Conservation (phyloP, 1,140 invertebrate species). For the Orchestia grillus region DNA sequence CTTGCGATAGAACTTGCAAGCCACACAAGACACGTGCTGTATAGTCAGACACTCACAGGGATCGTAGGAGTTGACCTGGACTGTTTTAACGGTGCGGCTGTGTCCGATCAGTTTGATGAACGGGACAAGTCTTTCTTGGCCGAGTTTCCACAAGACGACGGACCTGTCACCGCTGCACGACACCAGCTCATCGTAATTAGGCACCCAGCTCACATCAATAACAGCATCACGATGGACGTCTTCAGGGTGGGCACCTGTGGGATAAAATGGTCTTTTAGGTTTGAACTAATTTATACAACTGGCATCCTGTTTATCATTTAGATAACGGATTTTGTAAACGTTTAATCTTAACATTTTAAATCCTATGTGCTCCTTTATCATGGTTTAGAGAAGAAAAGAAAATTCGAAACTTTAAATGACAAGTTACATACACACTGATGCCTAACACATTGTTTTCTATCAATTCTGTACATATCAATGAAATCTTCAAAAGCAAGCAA, state of each 20-base stretch:
- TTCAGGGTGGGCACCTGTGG: neutral
- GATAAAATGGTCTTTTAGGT: neutral
- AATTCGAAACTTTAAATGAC: neutral
- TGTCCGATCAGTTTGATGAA: constrained; percentile 80
- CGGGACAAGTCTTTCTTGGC: constrained; percentile 69
- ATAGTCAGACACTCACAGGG: constrained; percentile 50
- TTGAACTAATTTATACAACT: neutral
- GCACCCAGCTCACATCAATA: constrained; percentile 89
- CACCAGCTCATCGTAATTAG: constrained; percentile 80
- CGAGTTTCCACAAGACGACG: constrained; percentile 81
- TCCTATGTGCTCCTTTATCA: neutral
- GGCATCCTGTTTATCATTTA: no score
- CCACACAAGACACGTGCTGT: neutral
- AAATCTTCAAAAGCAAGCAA: no score
- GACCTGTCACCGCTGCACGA: constrained; percentile 89
- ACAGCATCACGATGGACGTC: constrained; percentile 84
- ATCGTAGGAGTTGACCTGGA: constrained; percentile 77
- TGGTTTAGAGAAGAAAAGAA: neutral
- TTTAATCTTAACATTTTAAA: neutral
- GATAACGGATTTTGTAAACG: neutral
- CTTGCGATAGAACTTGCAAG: neutral
- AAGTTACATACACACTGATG: neutral
- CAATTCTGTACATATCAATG: neutral
- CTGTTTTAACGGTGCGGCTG: constrained; percentile 83
- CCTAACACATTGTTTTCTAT: neutral